Conservation (phyloP, 2,888 invertebrate species). For the Graphium colonna region DNA sequence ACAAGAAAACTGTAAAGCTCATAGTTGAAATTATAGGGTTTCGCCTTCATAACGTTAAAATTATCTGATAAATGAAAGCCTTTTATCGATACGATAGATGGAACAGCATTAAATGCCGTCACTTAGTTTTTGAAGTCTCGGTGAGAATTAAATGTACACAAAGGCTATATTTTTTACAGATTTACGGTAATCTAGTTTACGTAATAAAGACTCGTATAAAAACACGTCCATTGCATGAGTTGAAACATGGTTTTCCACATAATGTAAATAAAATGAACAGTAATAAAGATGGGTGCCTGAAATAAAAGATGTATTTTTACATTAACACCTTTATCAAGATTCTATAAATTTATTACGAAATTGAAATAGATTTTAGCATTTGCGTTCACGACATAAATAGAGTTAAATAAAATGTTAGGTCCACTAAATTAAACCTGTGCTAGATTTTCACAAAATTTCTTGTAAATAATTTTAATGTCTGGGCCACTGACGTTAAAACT, state of each 20-base stretch:
- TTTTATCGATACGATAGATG: conserved; percentile 59
- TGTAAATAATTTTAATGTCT: conserved; percentile 7
- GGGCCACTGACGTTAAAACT: conserved; percentile 1
- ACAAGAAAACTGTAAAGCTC: conserved; percentile 51
- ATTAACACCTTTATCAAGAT: conserved; percentile 50
- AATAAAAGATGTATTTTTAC: conserved; percentile 66
- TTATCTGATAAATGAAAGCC: conserved; percentile 42
- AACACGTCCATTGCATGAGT: conserved; percentile 67
- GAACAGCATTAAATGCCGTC: conserved; percentile 63
- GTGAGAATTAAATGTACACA: conserved; percentile 54
- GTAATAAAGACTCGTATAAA: conserved; percentile 51
- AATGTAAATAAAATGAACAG: conserved; percentile 50
- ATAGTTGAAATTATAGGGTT: conserved; percentile 50
- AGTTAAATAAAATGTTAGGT: conserved; percentile 12
- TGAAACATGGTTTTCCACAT: conserved; percentile 50
- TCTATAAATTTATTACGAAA: conserved; percentile 38
- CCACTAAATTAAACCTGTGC: conserved; percentile 33
- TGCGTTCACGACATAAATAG: conserved; percentile 21
- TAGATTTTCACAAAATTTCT: conserved; percentile 34
- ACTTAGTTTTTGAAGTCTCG: conserved; percentile 53
- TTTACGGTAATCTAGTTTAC: conserved; percentile 61
- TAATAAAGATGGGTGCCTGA: conserved; percentile 67
- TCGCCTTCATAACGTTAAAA: conserved; percentile 46
- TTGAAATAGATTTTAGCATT: conserved; percentile 34
- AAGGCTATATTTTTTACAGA: conserved; percentile 75